Evolutionary conservation across 53 echinoderm and acorn worm species (phyloP), one percentile per base, ranked within the genome.

Genomic region (Glandiceps talaboti): DNA sequence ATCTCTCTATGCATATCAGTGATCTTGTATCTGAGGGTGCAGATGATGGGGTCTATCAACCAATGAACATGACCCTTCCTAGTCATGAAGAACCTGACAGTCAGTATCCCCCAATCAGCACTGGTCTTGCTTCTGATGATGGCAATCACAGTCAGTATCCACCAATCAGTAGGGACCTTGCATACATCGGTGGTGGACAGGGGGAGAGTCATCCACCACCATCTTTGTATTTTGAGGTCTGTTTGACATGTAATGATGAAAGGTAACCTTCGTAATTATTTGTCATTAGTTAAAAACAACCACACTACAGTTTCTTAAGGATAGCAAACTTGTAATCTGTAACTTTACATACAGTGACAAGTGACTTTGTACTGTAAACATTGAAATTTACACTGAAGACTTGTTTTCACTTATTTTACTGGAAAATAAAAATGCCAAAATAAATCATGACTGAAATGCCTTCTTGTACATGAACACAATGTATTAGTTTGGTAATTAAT

Each of bases 161-260:
- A 77, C 83, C 75, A 73, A 72, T 80, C 79, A 77, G 73, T 31
- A 33, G 26, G 29, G 74, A 74, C 26, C 45, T 76, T 74, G 30
- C 77, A 28, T 83, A 83, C 28, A 80, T 78, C 74, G 88, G 84
- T 26, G 86, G 84, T 29, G 86, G 74, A 74, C 77, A 84, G 29
- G 85, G 75, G n/a, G 82, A 83, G 77, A 80, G 73, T 20, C 76
- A 88, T 14, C 83, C 85, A 1, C 77, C 77, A 27, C 91, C 91
- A n/a, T 91, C 91, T 0, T 79, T 91, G 27, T 91, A 91, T 76
- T 91, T 82, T 84, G 91, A 91, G 30, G 86, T 88, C 32, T 72
- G 73, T n/a, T 33, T 91, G 0, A 81, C 83, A 75, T 31, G 14
- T 1, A 32, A 78, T 32, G 14, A 31, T 12, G 31, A 31, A 1